Base-by-base conservation (phyloP, 2,888 invertebrate species). In the Scelioninae gen. 2 region DNA sequence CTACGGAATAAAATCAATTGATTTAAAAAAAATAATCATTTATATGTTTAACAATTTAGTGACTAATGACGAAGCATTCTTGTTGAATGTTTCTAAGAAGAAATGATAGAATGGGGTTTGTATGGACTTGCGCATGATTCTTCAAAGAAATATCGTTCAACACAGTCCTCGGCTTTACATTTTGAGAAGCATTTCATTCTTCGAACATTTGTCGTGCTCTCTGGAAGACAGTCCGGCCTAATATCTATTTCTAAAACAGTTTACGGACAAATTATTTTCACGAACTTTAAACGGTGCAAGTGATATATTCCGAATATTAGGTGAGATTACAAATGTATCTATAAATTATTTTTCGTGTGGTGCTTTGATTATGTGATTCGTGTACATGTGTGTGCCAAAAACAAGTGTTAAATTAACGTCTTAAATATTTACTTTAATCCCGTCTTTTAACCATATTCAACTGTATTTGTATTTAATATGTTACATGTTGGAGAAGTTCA, bases 121-220 rank as follows among this genome's bases (percentile, higher is more conserved):
- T 35, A 13, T 52, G 53, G 64, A 73, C 73, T 43, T 74, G 74
- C 74, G 74, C 74, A 74, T 69, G 65, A 70, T 70, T 33, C 35
- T 35, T 28, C 18, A 50, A 70, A 74, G 69, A 73, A 73, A 31
- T 58, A 73, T 60, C 55, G 46, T 48, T 37, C 16, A 41, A 11
- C 50, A 33, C 48, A 53, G 53, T 60, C 69, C 73, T 50, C 11
- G 6, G 45, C 58, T 64, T 60, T 41, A 63, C 46, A 65, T 60
- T 57, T 69, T 39, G 35, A 45, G 55, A 48, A 55, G 55, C 74
- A 46, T 48, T 67, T 61, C 67, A 73, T 70, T 74, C 70, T 37
- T 67, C 65, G 67, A 67, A 46, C 74, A 53, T 55, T 70, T 60
- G 71, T 71, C 74, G 71, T 63, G 68, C 67, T 68, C 65, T 52